Conservation (phyloP, 2,797 vertebrate genomes). For the Cossypha polioptera region DNA sequence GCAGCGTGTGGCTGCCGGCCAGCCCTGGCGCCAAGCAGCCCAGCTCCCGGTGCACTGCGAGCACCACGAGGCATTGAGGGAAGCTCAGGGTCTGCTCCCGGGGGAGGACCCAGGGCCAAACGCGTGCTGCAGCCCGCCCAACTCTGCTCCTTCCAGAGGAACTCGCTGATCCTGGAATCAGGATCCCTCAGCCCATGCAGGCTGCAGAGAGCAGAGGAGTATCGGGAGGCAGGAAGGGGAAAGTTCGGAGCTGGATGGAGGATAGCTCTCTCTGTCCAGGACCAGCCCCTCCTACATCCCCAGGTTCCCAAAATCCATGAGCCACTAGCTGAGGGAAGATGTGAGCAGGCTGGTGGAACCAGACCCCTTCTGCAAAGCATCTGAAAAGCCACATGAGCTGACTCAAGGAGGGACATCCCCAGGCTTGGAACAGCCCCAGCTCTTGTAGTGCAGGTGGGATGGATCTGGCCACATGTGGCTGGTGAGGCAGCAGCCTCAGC, state of each 20-base stretch:
- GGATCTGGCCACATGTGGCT: not conserved
- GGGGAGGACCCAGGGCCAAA: not conserved
- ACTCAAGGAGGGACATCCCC: not conserved
- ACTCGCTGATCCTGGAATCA: not conserved
- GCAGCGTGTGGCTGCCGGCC: not conserved
- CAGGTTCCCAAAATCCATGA: not conserved
- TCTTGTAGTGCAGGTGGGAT: not conserved
- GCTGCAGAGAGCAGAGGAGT: not conserved
- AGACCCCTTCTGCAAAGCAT: not conserved
- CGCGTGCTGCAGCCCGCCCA: not conserved
- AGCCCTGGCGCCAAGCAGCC: constrained; percentile 41
- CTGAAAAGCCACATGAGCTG: accelerated
- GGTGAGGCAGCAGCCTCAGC: not conserved
- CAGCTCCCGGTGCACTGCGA: not conserved
- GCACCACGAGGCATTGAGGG: not conserved
- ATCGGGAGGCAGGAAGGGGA: accelerated
- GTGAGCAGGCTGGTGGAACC: not conserved
- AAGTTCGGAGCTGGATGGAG: not conserved
- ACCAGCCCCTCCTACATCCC: not conserved
- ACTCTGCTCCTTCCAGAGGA: not conserved
- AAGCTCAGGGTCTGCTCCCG: not conserved
- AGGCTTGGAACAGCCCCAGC: not conserved
- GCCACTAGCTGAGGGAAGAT: not conserved
- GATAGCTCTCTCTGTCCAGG: not conserved
- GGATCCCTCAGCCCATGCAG: accelerated